These are phyloP conservation scores for Drosophila pruinosa DNA, from an alignment of 1,140 invertebrate genomes.

Conservation along the genomic window DNA sequence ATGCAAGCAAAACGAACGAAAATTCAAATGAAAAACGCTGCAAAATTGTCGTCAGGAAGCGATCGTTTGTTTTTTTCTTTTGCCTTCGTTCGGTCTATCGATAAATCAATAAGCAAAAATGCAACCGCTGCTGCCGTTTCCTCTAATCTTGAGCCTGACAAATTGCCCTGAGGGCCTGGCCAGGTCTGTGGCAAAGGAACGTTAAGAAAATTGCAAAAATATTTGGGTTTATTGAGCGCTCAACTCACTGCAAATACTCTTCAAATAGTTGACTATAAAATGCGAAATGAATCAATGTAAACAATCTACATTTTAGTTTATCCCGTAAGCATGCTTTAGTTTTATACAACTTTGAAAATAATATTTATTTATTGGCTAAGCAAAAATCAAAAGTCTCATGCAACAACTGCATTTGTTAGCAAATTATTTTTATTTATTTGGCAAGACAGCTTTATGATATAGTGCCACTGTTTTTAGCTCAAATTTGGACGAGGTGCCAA, in stretches of 20 bases:
- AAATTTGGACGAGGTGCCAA: not conserved
- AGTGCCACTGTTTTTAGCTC: too few species aligned
- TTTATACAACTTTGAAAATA: too few species aligned
- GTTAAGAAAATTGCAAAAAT: not conserved
- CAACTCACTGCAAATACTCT: not conserved
- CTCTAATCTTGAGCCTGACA: slow-evolving; percentile 44
- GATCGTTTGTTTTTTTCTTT: not conserved
- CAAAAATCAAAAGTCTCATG: too few species aligned
- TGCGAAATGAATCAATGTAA: too few species aligned
- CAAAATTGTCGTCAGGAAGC: slow-evolving; percentile 41
- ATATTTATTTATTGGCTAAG: too few species aligned
- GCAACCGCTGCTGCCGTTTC: slow-evolving; percentile 54
- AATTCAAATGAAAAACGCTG: not conserved
- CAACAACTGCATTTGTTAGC: too few species aligned
- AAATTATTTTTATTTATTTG: too few species aligned
- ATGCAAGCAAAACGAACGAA: not conserved
- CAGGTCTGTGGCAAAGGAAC: not conserved
- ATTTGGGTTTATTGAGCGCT: not conserved
- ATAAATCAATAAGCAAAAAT: slow-evolving; percentile 74
- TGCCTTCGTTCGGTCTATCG: slow-evolving; percentile 34
- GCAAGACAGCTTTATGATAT: not conserved
- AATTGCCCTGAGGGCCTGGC: slow-evolving; percentile 37
- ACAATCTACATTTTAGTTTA: too few species aligned
- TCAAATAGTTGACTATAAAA: not conserved
- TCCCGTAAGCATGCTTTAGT: too few species aligned